A percentile compares a stretch with the other conserved stretches of the same genome.
Evolutionary conservation across 35 echinoderm and acorn worm genomes (phyloP).

Genomic region (Chiridota heheva): DNA sequence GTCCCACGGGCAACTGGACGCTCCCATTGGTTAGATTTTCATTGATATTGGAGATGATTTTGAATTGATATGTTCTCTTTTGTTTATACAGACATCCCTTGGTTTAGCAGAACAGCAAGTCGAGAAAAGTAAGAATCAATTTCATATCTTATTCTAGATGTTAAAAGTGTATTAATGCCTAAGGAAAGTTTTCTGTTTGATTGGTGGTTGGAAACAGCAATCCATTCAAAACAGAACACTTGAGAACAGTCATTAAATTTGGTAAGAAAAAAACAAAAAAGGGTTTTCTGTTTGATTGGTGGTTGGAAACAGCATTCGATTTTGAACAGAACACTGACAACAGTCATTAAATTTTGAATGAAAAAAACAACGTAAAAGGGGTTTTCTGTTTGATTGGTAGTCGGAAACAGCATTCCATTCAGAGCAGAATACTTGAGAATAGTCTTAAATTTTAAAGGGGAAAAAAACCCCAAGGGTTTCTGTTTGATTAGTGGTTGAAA

Average conservation of each 20-base stretch:
- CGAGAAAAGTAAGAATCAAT: constrained; percentile 69
- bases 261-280: background rate
- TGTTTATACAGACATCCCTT: constrained; percentile 39
- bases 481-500: too few species aligned
- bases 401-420: too few species aligned
- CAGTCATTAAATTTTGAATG: too few species aligned
- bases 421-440: too few species aligned
- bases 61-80: background rate
- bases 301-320: background rate
- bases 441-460: too few species aligned
- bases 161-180: background rate
- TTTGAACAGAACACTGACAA: too few species aligned
- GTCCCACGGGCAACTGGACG: too few species aligned
- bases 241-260: background rate
- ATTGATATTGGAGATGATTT: background rate
- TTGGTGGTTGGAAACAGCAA: background rate
- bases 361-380: too few species aligned
- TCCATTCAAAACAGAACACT: background rate
- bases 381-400: too few species aligned
- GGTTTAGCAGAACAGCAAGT: constrained; percentile 52
- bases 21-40: too few species aligned
- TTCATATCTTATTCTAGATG: too few species aligned
- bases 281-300: background rate
- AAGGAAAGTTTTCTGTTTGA: background rate
- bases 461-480: too few species aligned